Evolutionary conservation across 2,888 invertebrate species (phyloP).

Genomic region (Limenitis camilla): DNA sequence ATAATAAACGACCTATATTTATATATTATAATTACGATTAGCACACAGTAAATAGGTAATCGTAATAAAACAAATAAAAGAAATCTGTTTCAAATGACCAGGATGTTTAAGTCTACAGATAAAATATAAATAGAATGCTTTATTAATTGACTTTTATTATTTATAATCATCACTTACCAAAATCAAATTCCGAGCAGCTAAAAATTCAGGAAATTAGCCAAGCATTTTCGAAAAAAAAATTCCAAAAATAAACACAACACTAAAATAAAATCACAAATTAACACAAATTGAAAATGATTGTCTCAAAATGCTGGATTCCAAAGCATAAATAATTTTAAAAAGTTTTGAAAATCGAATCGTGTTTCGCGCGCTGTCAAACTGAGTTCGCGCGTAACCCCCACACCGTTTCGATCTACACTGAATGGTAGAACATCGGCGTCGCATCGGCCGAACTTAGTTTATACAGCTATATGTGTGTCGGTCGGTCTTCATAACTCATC

Average conservation of each 20-base stretch:
- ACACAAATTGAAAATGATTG: background rate
- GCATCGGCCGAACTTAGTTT: too few species aligned
- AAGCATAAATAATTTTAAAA: background rate
- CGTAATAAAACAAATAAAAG: too few species aligned
- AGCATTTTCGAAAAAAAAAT: background rate
- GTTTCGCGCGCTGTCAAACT: constrained; percentile 6
- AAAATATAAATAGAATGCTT: background rate
- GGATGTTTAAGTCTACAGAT: background rate
- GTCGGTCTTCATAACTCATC: too few species aligned
- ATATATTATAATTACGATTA: too few species aligned
- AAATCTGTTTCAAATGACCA: too few species aligned
- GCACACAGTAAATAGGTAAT: too few species aligned
- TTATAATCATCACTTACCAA: background rate
- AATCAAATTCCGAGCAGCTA: background rate
- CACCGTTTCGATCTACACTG: constrained; percentile 10
- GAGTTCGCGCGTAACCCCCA: constrained; percentile 1
- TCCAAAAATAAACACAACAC: background rate
- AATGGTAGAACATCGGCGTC: too few species aligned
- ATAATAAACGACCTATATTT: too few species aligned
- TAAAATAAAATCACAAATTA: background rate
- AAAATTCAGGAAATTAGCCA: background rate
- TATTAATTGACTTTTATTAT: background rate
- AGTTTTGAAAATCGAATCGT: constrained; percentile 1
- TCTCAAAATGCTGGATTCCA: background rate
- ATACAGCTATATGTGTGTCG: background rate